phyloP scores from a whole-genome alignment of 2,888 invertebrate genomes.

The Agrotis segetum region DNA sequence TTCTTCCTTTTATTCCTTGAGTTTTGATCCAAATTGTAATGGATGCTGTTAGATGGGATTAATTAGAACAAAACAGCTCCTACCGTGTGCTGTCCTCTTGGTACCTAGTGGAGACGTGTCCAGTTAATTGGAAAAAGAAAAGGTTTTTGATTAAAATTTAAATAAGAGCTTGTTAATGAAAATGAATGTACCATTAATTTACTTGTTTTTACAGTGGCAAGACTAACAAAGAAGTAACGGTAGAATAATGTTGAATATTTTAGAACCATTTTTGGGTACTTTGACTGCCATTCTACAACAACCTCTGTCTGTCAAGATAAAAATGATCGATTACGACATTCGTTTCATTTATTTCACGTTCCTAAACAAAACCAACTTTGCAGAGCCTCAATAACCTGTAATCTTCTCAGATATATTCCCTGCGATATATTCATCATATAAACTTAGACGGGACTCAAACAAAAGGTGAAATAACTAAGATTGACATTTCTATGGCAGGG shows the following conservation, averaged over 20 bases:
- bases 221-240: slow-evolving; percentile 2
- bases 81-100: slow-evolving; percentile 54
- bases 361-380: slow-evolving; percentile 3
- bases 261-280: not conserved
- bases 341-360: slow-evolving; percentile 23
- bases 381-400: slow-evolving; percentile 4
- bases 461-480: slow-evolving; percentile 28
- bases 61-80: slow-evolving; percentile 65
- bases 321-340: slow-evolving; percentile 24
- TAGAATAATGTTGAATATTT: not conserved
- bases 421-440: slow-evolving; percentile 17
- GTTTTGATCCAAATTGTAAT: slow-evolving; percentile 61
- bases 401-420: not conserved
- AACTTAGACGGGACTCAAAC: slow-evolving; percentile 8
- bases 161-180: slow-evolving; percentile 17
- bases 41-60: slow-evolving; percentile 51
- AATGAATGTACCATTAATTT: not conserved
- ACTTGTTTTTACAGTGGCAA: not conserved
- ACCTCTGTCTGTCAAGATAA: slow-evolving; percentile 11
- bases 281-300: slow-evolving; percentile 17
- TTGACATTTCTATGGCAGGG: slow-evolving; percentile 11
- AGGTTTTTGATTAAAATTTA: slow-evolving; percentile 40
- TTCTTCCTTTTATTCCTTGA: slow-evolving; percentile 54
- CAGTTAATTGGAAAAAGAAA: slow-evolving; percentile 57
- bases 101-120: slow-evolving; percentile 39